Evolutionary conservation across 1,140 invertebrate species (phyloP).

Genomic region (Argopecten irradians): DNA sequence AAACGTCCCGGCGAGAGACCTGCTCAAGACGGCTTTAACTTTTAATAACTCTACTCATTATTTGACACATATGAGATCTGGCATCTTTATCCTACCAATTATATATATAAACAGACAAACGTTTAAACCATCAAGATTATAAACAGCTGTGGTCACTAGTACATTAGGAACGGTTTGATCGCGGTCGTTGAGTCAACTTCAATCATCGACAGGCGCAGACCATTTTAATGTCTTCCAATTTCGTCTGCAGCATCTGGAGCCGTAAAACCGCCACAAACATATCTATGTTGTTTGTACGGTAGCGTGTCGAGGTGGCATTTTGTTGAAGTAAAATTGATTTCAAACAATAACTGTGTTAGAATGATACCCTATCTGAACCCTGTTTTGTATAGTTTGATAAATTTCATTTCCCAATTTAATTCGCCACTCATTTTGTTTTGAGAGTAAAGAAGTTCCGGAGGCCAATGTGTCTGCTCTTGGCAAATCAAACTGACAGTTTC

Average conservation of each 20-base stretch:
- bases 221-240: constrained; percentile 10
- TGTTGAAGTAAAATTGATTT: not conserved
- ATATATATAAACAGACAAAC: constrained; percentile 7
- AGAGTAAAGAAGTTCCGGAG: not conserved
- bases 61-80: not conserved
- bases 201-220: not conserved
- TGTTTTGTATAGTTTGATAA: not conserved
- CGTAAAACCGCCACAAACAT: not conserved
- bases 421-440: not conserved
- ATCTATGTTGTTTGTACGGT: not conserved
- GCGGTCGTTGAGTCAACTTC: not conserved
- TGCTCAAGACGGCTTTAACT: not conserved
- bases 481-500: not conserved
- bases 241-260: not conserved
- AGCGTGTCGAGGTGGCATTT: not conserved
- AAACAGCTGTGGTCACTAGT: not conserved
- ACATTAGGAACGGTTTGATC: not conserved
- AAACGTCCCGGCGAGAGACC: not conserved
- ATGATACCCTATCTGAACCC: not conserved
- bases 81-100: constrained; percentile 4
- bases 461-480: not conserved
- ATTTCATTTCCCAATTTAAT: not conserved
- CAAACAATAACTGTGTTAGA: constrained; percentile 1
- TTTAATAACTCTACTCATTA: not conserved
- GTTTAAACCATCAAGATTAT: not conserved